These are phyloP conservation scores for Caenorhabditis angaria DNA, from an alignment of 2,888 invertebrate genomes.

Conservation along the genomic window DNA sequence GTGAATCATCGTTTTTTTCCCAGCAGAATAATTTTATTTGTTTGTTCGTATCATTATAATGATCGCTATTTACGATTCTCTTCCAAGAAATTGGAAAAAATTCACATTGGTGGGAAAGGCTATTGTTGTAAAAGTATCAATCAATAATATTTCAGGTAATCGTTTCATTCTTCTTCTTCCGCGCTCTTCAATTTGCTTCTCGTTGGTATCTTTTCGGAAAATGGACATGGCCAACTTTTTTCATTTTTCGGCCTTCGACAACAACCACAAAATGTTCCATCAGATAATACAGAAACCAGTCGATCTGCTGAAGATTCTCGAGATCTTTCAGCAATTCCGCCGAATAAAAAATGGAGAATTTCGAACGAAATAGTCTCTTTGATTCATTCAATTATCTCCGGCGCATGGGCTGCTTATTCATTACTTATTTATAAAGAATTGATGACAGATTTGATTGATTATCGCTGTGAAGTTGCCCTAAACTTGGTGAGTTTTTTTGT, in stretches of 20 bases:
- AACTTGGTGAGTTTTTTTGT: constrained; percentile 43
- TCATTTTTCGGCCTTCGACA: constrained; percentile 63
- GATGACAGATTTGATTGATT: constrained; percentile 53
- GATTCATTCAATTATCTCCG: constrained; percentile 65
- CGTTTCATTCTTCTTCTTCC: constrained; percentile 64
- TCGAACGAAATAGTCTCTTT: constrained; percentile 69
- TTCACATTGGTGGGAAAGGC: too few relatives aligned
- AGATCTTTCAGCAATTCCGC: constrained; percentile 60
- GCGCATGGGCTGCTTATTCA: constrained; percentile 57
- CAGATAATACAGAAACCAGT: neutral
- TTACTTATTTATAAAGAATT: constrained; percentile 51
- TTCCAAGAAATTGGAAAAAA: too few relatives aligned
- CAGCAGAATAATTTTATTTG: too few relatives aligned
- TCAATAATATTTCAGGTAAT: constrained; percentile 57
- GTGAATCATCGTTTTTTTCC: too few relatives aligned
- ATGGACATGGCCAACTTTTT: constrained; percentile 68
- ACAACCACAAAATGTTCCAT: constrained; percentile 16
- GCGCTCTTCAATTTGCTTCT: constrained; percentile 65
- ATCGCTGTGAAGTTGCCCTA: constrained; percentile 45
- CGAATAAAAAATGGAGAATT: constrained; percentile 71
- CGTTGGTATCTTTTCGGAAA: constrained; percentile 66
- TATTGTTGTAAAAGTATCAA: too few relatives aligned
- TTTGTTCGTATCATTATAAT: too few relatives aligned
- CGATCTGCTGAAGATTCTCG: constrained; percentile 37
- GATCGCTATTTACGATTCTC: too few relatives aligned